Evolutionary conservation across 2,113 vertebrate genomes (phyloP).

Genomic region (Corvus hawaiiensis): DNA sequence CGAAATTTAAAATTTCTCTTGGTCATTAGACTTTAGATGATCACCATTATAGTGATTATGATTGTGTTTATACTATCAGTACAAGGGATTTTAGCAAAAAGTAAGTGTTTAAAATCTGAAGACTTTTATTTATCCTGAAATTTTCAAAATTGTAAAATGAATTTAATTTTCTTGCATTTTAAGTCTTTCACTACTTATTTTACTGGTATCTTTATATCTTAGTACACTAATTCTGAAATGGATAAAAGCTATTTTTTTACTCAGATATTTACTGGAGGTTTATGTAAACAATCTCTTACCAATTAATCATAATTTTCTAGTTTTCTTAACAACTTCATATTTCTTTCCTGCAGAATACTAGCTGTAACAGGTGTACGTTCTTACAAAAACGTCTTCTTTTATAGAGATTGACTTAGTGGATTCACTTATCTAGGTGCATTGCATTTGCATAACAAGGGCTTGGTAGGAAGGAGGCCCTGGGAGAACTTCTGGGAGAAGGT

Average conservation of each 20-base stretch:
- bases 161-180: not conserved
- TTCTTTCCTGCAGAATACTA: not conserved
- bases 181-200: not conserved
- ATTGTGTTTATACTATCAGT: not conserved
- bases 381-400: not conserved
- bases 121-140: not conserved
- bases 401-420: not conserved
- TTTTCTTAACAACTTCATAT: not conserved
- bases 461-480: not conserved
- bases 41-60: not conserved
- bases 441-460: not conserved
- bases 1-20: not conserved
- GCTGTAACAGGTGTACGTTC: accelerated
- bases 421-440: not conserved
- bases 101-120: not conserved
- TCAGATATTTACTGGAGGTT: not conserved
- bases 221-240: not conserved
- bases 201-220: not conserved
- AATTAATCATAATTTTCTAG: not conserved
- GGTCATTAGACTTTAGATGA: not conserved
- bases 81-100: not conserved
- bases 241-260: not conserved
- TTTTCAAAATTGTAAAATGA: not conserved
- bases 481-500: not conserved
- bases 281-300: not conserved